Conservation (phyloP, 2,113 vertebrate genomes). For the Notechis scutatus region DNA sequence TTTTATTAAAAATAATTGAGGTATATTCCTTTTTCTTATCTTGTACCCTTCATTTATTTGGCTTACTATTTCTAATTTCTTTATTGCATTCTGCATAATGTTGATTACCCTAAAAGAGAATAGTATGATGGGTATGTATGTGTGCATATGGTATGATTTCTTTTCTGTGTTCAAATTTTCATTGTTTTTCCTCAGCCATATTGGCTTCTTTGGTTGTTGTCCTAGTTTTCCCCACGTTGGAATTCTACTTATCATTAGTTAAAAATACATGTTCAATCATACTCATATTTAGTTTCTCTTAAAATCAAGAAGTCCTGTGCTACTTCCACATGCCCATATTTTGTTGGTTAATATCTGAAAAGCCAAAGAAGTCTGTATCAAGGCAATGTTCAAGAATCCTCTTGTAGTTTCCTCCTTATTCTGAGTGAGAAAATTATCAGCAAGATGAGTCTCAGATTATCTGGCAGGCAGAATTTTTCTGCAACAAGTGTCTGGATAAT, state of each 20-base stretch:
- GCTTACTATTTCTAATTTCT: not conserved
- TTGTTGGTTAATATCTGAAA: not conserved
- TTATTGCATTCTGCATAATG: not conserved
- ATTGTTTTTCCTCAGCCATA: not conserved
- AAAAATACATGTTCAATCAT: not conserved
- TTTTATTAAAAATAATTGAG: not conserved
- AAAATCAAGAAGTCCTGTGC: not conserved
- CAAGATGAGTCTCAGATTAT: not conserved
- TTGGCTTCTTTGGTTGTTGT: not conserved
- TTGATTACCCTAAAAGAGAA: not conserved
- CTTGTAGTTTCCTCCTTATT: not conserved
- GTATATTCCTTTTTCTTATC: not conserved
- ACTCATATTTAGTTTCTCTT: not conserved
- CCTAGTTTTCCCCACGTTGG: not conserved
- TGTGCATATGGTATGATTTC: not conserved
- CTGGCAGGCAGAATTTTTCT: not conserved
- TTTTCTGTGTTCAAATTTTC: not conserved
- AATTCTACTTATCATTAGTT: not conserved
- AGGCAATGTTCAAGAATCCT: not conserved
- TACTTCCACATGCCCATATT: not conserved
- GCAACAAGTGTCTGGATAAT: not conserved
- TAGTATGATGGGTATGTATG: not conserved
- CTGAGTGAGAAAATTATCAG: not conserved
- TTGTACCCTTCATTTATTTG: not conserved
- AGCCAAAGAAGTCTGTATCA: not conserved